Percentiles rank a stretch among this genome's conserved stretches.
These are phyloP conservation scores for Phallusia fumigata DNA, from an alignment of 23 tunicate genomes.

Conservation along the genomic window DNA sequence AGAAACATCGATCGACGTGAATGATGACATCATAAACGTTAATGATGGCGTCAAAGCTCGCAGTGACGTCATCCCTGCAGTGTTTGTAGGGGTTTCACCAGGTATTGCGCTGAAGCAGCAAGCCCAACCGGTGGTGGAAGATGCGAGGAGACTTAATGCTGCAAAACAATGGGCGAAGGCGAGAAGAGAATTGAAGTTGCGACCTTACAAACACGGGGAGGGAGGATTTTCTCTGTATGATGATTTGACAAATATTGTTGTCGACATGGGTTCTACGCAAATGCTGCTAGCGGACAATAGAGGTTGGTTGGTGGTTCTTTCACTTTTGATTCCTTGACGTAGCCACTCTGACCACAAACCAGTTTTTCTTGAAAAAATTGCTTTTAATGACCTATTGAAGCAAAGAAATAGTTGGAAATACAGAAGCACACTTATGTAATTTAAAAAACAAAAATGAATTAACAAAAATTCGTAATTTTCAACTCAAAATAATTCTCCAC, in stretches of 20 bases:
- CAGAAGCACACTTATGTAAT: too few species aligned
- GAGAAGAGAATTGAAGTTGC: constrained; percentile 3
- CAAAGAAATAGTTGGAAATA: too few species aligned
- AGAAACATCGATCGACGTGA: not conserved
- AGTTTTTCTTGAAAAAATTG: too few species aligned
- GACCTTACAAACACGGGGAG: constrained; percentile 17
- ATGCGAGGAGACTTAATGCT: not conserved
- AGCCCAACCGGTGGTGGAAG: not conserved
- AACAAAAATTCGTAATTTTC: not conserved
- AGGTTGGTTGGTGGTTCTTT: not conserved
- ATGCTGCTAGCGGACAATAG: constrained; percentile 18
- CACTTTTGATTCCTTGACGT: not conserved
- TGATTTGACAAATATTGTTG: constrained; percentile 2
- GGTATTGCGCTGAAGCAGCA: not conserved
- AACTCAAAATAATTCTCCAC: not conserved
- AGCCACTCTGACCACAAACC: too few species aligned
- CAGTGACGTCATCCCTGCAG: not conserved
- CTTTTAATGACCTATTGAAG: too few species aligned
- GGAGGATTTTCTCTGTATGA: constrained; percentile 29
- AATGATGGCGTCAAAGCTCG: not conserved
- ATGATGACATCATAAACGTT: not conserved
- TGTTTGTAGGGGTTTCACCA: not conserved
- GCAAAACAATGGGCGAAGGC: not conserved
- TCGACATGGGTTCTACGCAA: not conserved
- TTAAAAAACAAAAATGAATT: not conserved